These are phyloP conservation scores for Borostomias antarcticus DNA, from an alignment of 2,797 vertebrate species.

Conservation along the genomic window DNA sequence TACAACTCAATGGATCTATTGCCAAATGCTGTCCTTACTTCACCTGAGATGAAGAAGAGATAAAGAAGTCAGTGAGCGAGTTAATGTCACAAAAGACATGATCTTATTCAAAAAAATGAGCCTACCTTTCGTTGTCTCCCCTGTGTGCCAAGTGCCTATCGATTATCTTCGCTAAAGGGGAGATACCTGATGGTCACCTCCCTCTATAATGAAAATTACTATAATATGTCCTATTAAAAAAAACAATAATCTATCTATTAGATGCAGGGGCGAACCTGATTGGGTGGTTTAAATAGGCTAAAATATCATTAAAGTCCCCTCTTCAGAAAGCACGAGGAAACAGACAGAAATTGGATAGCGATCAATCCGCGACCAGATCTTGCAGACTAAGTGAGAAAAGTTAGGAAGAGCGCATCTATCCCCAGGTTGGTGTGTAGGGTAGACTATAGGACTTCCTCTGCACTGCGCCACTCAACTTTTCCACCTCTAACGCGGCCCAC, in stretches of 20 bases:
- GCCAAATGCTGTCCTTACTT: neutral
- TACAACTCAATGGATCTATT: neutral
- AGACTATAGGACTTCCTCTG: conserved; percentile 57
- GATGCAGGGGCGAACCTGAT: neutral
- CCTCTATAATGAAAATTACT: conserved; percentile 53
- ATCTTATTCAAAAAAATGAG: neutral
- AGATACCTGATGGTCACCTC: conserved; percentile 58
- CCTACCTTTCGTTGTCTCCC: conserved; percentile 79
- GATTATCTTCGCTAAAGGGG: conserved; percentile 55
- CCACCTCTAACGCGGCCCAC: conserved; percentile 57
- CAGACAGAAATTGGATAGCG: conserved; percentile 42
- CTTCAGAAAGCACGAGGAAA: neutral
- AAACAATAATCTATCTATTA: conserved; percentile 17
- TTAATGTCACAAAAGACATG: neutral
- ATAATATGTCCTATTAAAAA: conserved; percentile 30
- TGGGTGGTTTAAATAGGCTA: neutral
- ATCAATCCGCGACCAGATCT: conserved; percentile 47
- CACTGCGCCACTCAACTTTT: conserved; percentile 58
- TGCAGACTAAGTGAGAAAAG: conserved; percentile 42
- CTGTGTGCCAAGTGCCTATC: conserved; percentile 55
- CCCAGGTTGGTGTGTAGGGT: conserved; percentile 60
- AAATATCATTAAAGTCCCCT: neutral
- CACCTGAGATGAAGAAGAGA: neutral
- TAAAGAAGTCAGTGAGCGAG: neutral
- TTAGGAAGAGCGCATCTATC: conserved; percentile 58